Conservation (phyloP, 2,113 vertebrate species). For the Microcebus jonahi region DNA sequence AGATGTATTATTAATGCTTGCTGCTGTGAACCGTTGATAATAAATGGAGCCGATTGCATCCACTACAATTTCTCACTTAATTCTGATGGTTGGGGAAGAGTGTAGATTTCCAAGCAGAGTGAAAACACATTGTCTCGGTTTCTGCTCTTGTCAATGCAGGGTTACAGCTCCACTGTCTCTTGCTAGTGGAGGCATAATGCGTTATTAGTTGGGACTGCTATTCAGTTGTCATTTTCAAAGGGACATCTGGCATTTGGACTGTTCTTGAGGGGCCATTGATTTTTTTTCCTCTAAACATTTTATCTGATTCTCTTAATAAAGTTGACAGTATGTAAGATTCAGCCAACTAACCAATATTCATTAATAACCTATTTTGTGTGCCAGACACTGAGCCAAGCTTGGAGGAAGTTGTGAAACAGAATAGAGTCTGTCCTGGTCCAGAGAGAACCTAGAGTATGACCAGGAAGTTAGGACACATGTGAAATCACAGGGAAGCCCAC, state of each 20-base stretch:
- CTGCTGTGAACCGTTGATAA: background rate
- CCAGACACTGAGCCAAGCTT: background rate
- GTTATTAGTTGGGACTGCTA: background rate
- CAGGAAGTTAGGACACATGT: background rate
- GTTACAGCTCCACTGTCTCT: background rate
- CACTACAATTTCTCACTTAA: background rate
- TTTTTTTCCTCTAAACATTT: background rate
- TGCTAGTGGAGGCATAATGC: background rate
- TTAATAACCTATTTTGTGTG: background rate
- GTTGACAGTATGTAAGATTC: background rate
- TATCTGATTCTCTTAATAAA: conserved; percentile 39
- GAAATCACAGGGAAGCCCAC: background rate
- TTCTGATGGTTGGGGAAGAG: background rate
- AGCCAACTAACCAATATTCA: background rate
- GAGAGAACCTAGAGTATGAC: background rate
- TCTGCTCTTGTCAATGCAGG: background rate
- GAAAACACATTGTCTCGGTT: background rate
- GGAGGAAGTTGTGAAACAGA: background rate
- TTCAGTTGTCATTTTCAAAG: background rate
- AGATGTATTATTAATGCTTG: conserved; percentile 56
- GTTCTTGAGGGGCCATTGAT: background rate
- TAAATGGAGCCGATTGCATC: background rate
- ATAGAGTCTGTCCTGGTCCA: background rate
- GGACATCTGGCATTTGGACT: background rate
- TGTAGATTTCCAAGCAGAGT: background rate